These are phyloP conservation scores for Crenuchus spilurus DNA, from an alignment of 2,797 vertebrate genomes.

Conservation along the genomic window DNA sequence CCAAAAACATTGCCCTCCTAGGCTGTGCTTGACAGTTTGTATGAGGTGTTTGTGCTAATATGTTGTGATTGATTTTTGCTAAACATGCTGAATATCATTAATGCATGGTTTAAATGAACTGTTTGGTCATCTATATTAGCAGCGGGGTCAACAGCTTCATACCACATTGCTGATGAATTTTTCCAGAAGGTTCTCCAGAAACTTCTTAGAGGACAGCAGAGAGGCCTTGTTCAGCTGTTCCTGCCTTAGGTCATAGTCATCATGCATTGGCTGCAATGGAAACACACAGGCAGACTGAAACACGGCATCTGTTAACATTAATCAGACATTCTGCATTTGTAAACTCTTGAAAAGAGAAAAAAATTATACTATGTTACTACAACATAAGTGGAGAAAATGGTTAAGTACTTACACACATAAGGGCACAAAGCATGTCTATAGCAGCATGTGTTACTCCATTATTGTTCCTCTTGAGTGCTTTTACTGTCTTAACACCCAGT, in stretches of 20 bases:
- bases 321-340: not conserved
- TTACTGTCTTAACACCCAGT: conserved; percentile 96
- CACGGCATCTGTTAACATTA: not conserved
- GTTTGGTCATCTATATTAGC: not conserved
- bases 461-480: conserved; percentile 96
- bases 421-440: conserved; percentile 98
- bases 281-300: not conserved
- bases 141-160: conserved; percentile 50
- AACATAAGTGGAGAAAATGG: not conserved
- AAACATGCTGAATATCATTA: no score
- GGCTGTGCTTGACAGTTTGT: no score
- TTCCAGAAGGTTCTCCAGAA: conserved; percentile 98
- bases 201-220: conserved; percentile 98
- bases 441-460: conserved; percentile 94
- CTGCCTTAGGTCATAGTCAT: conserved; percentile 97
- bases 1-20: no score
- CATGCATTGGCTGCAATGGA: conserved; percentile 91
- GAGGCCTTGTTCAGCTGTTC: conserved; percentile 99
- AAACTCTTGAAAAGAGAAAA: no score
- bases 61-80: no score
- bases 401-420: conserved; percentile 96
- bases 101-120: no score
- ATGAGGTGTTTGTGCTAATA: no score
- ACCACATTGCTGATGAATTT: conserved; percentile 99
- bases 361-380: not conserved